Evolutionary conservation across 2,797 vertebrate species (phyloP).

Genomic region (Melanotaenia parkinsoni): DNA sequence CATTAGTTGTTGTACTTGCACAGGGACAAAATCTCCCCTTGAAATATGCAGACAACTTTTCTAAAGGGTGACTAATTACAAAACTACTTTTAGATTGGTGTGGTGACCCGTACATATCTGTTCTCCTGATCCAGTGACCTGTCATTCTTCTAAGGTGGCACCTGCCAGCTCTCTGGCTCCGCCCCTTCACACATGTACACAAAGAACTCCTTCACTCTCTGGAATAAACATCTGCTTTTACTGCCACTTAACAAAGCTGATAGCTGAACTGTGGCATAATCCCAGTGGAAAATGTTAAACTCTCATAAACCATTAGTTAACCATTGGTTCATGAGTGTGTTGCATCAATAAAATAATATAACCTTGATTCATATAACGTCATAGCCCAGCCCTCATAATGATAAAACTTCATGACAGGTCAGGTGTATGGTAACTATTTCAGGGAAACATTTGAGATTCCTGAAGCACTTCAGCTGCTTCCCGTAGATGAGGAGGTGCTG

Average conservation of each 20-base stretch:
- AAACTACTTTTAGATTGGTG: no score
- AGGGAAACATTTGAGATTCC: not conserved
- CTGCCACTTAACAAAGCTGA: not conserved
- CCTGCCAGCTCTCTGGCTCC: no score
- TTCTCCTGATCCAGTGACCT: no score
- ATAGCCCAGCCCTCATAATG: not conserved
- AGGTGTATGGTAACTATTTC: no score
- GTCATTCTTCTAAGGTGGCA: no score
- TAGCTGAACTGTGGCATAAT: not conserved
- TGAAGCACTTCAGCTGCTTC: not conserved
- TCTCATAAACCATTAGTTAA: not conserved
- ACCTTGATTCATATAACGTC: constrained; percentile 9
- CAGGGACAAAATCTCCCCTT: no score
- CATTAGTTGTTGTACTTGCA: no score
- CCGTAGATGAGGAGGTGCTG: no score
- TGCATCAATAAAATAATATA: not conserved
- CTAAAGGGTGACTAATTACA: no score
- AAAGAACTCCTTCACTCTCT: not conserved
- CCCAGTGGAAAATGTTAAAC: not conserved
- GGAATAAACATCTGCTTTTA: not conserved
- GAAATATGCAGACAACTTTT: no score
- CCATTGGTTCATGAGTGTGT: not conserved
- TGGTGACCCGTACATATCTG: no score
- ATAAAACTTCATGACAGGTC: constrained; percentile 18
- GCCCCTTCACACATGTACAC: not conserved